Percentiles rank a stretch among this genome's conserved stretches.
phyloP scores from a whole-genome alignment of 2,113 vertebrate genomes.

The Cepphus grylle region DNA sequence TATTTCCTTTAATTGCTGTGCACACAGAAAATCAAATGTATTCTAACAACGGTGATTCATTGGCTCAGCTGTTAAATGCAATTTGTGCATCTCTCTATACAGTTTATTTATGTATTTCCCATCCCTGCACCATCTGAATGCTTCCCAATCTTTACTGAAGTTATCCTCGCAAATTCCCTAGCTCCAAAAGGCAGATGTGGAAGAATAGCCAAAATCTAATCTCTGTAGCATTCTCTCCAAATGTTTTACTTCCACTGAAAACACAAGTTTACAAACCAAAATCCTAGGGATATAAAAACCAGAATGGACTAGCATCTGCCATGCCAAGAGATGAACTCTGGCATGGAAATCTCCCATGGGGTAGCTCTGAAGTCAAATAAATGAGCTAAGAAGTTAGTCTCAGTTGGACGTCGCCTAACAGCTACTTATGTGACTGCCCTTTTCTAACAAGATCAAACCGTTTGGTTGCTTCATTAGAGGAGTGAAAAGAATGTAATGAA shows the following conservation, averaged over 20 bases:
- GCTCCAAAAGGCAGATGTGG: neutral
- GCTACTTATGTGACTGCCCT: neutral
- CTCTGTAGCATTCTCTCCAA: neutral
- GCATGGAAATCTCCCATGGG: neutral
- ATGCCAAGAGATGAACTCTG: neutral
- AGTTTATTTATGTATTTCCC: slow-evolving; percentile 18
- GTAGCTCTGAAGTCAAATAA: slow-evolving; percentile 10
- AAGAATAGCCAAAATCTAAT: neutral
- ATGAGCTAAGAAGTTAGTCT: neutral
- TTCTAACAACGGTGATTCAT: slow-evolving; percentile 56
- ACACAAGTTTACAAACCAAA: neutral
- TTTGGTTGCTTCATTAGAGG: neutral
- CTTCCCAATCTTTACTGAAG: neutral
- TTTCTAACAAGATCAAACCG: neutral
- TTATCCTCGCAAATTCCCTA: neutral
- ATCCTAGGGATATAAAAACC: neutral
- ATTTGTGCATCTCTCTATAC: slow-evolving; percentile 12
- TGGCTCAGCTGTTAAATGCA: slow-evolving; percentile 52
- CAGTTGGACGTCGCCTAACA: neutral
- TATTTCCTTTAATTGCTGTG: slow-evolving; percentile 53
- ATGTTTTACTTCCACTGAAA: slow-evolving; percentile 24
- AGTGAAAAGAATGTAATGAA: neutral
- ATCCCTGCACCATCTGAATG: slow-evolving; percentile 17
- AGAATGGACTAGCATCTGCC: neutral
- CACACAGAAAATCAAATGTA: slow-evolving; percentile 54